These are phyloP conservation scores for Tenthredo mesomela DNA, from an alignment of 2,888 invertebrate genomes.

Conservation along the genomic window DNA sequence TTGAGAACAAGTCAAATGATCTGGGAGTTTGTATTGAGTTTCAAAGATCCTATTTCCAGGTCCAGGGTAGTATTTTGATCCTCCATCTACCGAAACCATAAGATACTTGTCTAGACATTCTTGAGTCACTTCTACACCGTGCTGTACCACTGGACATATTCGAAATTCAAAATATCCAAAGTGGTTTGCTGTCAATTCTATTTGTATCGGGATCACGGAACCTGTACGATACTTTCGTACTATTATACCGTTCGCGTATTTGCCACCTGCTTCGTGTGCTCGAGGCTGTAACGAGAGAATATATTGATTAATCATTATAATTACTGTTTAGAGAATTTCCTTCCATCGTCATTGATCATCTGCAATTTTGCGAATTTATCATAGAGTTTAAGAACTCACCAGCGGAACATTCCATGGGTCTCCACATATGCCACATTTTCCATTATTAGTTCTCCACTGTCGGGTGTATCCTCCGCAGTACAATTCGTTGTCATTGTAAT, in stretches of 20 bases:
- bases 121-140: constrained; percentile 84
- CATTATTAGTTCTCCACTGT: constrained; percentile 90
- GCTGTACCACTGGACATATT: constrained; percentile 85
- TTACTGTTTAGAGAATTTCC: not conserved
- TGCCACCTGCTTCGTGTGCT: constrained; percentile 90
- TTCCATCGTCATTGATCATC: not conserved
- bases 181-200: constrained; percentile 94
- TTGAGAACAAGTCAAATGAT: constrained; percentile 86
- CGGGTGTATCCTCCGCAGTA: constrained; percentile 93
- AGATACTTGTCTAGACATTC: constrained; percentile 88
- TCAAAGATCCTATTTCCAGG: constrained; percentile 91
- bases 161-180: constrained; percentile 93
- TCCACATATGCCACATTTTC: constrained; percentile 93
- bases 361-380: not conserved
- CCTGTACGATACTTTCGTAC: constrained; percentile 88
- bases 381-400: constrained; percentile 65
- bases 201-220: constrained; percentile 85
- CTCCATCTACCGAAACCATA: constrained; percentile 80
- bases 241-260: constrained; percentile 90
- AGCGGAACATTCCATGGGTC: constrained; percentile 88
- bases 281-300: constrained; percentile 80
- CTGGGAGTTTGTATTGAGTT: constrained; percentile 83
- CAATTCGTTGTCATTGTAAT: constrained; percentile 94
- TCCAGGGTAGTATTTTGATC: constrained; percentile 85
- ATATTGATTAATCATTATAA: not conserved